Conservation (phyloP, 2,888 invertebrate species). For the Tachina grossa region DNA sequence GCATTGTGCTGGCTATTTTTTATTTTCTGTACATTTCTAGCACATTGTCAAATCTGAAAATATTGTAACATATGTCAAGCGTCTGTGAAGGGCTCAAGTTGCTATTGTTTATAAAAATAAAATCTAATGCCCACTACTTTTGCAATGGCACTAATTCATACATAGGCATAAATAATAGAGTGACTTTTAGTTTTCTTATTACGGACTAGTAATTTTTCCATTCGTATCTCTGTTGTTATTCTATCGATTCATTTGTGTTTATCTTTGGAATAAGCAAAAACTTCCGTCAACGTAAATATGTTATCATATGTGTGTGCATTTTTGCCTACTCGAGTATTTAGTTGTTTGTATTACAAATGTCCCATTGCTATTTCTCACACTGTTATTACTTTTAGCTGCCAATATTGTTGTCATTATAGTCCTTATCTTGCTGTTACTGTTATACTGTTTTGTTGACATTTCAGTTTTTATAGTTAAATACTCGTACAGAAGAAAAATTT, state of each 20-base stretch:
- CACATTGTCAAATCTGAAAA: too few species aligned
- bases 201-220: not conserved
- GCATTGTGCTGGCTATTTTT: too few species aligned
- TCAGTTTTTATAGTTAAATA: conserved; percentile 56
- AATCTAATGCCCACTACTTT: too few species aligned
- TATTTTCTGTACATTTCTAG: too few species aligned
- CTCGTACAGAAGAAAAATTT: conserved; percentile 5
- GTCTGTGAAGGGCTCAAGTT: too few species aligned
- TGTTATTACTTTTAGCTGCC: conserved; percentile 29
- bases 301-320: not conserved
- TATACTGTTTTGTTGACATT: conserved; percentile 38
- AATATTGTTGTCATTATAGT: conserved; percentile 21
- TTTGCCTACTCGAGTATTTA: conserved; percentile 7
- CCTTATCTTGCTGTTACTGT: conserved; percentile 15
- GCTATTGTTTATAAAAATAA: too few species aligned
- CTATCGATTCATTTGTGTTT: conserved; percentile 41
- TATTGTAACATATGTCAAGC: too few species aligned
- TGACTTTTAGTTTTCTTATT: conserved; percentile 24
- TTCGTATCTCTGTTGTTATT: conserved; percentile 3
- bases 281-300: conserved; percentile 54
- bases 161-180: too few species aligned
- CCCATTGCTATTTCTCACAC: conserved; percentile 13
- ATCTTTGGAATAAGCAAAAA: conserved; percentile 51
- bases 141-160: too few species aligned
- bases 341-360: conserved; percentile 21